Base-by-base conservation (phyloP, 2,797 vertebrate genomes). In the Coluber constrictor region DNA sequence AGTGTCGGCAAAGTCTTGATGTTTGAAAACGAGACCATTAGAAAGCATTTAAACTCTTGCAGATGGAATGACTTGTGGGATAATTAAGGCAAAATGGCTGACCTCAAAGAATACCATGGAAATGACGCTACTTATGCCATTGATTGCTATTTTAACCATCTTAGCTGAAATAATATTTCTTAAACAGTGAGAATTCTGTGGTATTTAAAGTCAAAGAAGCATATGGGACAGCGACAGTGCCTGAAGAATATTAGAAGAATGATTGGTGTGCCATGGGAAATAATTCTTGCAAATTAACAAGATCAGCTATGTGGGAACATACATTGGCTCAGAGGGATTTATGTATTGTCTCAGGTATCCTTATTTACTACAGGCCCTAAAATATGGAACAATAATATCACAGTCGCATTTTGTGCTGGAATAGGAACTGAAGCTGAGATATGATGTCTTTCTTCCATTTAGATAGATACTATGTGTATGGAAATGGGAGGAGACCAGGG, bases 11-110 rank as follows among this genome's bases (percentile, higher is more conserved):
- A 93, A 94, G 47, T 92, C 83, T 93, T 93, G 8, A 74, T 95
- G 74, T 92, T 93, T 94, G 87, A 60, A 91, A 93, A 89, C 32
- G 91, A 91, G 93, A 90, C 56, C 88, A 79, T 94, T 96, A 94
- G 55, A n/a, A n/a, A 94, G 89, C 79, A 54, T 93, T 95, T 91
- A 47, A 94, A 66, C 43, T 2, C 0, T 83, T 83, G 94, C 93
- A 92, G 92, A 92, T 91, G 87, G 55, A 95, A 91, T 91, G 90
- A 63, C 47, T 93, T 92, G 23, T 93, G 87, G 83, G 88, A 89
- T 94, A 95, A 93, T 94, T 94, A 93, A 86, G 94, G 70, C 70
- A 29, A 93, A 83, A 70, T 94, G 74, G 91, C 92, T 95, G 94
- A 94, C 94, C 63, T 94, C 54, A 90, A 93, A 74, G 37, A 63